A percentile compares a stretch with the other conserved stretches of the same genome.
phyloP scores from a whole-genome alignment of 2,797 vertebrate genomes.

The Passerculus sandwichensis region DNA sequence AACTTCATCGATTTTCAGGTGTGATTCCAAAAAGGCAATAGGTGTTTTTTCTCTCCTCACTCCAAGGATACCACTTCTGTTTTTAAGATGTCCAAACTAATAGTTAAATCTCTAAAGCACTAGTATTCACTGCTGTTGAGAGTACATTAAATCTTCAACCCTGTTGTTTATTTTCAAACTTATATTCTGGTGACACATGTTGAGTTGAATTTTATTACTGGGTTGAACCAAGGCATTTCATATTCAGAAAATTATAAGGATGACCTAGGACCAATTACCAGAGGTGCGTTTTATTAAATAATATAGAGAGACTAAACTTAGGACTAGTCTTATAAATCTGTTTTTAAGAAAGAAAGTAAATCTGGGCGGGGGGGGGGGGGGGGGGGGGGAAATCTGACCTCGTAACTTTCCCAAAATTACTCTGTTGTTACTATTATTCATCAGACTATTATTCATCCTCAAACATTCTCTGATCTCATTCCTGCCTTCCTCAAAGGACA shows the following conservation, averaged over 20 bases:
- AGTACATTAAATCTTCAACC: neutral
- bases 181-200: neutral
- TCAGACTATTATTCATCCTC: neutral
- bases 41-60: neutral
- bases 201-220: slow-evolving; percentile 13
- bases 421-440: neutral
- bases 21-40: neutral
- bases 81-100: neutral
- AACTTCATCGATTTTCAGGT: neutral
- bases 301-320: neutral
- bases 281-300: neutral
- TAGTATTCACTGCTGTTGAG: neutral
- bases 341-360: neutral
- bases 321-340: neutral
- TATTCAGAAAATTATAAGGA: neutral
- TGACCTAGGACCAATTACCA: neutral
- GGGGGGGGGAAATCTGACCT: neutral
- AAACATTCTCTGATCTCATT: neutral
- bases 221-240: neutral
- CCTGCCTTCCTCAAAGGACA: neutral
- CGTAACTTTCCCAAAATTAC: neutral
- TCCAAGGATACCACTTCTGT: neutral
- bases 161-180: slow-evolving; percentile 7
- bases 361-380: neutral
- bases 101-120: neutral